Evolutionary conservation across 2,888 invertebrate species (phyloP).

Genomic region (Coremacera marginata): DNA sequence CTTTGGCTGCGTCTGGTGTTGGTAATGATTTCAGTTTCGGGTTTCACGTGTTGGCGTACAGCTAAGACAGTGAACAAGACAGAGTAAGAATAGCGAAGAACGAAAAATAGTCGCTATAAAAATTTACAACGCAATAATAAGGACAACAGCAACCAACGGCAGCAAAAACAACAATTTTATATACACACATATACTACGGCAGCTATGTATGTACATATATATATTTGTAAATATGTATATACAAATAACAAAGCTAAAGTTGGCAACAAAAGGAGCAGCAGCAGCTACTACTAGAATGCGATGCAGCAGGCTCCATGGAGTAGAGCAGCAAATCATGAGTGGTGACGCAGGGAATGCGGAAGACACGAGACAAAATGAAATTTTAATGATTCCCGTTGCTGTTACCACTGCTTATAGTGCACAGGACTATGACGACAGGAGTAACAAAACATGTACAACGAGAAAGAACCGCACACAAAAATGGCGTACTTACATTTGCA

Average conservation of each 20-base stretch:
- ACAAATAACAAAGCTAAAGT: conserved; percentile 42
- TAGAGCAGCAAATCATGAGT: conserved; percentile 20
- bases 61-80: neutral
- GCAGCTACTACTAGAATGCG: conserved; percentile 25
- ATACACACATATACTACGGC: neutral
- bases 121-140: conserved; percentile 20
- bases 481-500: neutral
- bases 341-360: conserved; percentile 37
- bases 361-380: conserved; percentile 55
- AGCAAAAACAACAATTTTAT: neutral
- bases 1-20: conserved; percentile 4
- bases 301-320: conserved; percentile 37
- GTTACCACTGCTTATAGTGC: neutral
- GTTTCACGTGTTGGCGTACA: conserved; percentile 18
- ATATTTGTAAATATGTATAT: neutral
- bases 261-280: conserved; percentile 45
- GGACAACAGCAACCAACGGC: neutral
- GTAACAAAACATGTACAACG: neutral
- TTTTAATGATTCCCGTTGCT: conserved; percentile 52
- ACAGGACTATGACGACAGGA: no score
- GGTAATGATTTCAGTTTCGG: neutral
- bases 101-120: conserved; percentile 10
- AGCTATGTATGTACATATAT: neutral
- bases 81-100: neutral
- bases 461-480: neutral